Base-by-base conservation (phyloP, 2,888 invertebrate genomes). In the Hirtodrosophila histrioides region DNA sequence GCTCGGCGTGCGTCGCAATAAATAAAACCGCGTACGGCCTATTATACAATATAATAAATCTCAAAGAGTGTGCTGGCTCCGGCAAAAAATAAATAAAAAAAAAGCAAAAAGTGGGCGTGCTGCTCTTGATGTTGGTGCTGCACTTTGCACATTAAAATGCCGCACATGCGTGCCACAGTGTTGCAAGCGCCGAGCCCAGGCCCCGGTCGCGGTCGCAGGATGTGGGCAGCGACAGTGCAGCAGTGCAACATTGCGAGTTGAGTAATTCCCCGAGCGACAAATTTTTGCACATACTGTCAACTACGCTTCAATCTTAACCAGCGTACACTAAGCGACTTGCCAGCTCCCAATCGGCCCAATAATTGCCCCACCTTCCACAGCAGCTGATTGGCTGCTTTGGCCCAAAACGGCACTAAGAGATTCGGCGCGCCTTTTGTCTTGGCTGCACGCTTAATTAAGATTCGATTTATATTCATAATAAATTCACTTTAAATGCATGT, bases 21-120 rank as follows among this genome's bases (percentile, higher is more conserved):
- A 88, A 88, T 83, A 88, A 82, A 88, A 68, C 66, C 77, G 69
- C 87, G 78, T 77, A 69, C 63, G 58, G 64, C 85, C 66, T 64
- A 88, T 88, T 83, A 88, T 83, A 88, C 88, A 83, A 83, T 83
- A 83, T 83, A 83, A 83, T 83, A 87, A 83, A 88, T 83, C 82
- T 84, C 58, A 58, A 53, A 71, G 60, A 61, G 51, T 64, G 68
- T 63, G 61, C 35, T 48, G 51, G 39, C 40, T 40, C 40, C 40
- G 44, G 41, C 31, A 82, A 17, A 17, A 17, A 17, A 17, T 1
- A 17, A 17, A 1, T 1, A 17, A 17, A 17, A 17, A 17, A 17
- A 2, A 17, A 2, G 17, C 17, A 17, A 80, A 87, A 88, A 88
- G 88, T 83, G 88, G 88, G 83, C 83, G 83, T 88, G 88, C 73